Base-by-base conservation (phyloP, 2,797 vertebrate genomes). In the Cetoscarus ocellatus region DNA sequence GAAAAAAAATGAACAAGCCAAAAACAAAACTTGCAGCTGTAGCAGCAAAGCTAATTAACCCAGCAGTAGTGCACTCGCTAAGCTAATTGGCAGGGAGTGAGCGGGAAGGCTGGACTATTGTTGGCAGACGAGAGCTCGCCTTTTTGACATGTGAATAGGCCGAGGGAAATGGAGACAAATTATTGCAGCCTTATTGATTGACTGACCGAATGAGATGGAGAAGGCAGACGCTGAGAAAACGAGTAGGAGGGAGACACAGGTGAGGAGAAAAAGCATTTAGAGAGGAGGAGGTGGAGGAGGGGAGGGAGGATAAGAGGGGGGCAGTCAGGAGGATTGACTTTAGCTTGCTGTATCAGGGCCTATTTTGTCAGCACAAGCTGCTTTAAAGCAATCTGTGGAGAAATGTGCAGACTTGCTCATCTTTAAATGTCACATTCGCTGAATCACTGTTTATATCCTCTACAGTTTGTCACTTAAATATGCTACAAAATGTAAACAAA, bases 141-240 rank as follows among this genome's bases (percentile, higher is more conserved):
- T 60, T 53, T 70, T 53, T 79, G 76, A 82, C 65, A 49, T 53
- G 40, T 62, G 63, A 76, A 77, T 9, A 52, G 67, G 67, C 66
- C 45, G 73, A 47, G 58, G 70, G 69, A 86, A 88, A 78, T 47
- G 59, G 61, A 81, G 77, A 81, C 57, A 61, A 75, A 86, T 79
- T 11, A 81, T 80, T 43, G 50, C 74, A 17, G 50, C 3, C 1
- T 18, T 73, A 73, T 79, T 75, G 79, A 90, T 69, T 72, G 80
- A 83, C 49, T 67, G 62, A 75, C 73, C 50, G 54, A 80, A 71
- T 62, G 56, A 73, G 67, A 75, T 63, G 42, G 72, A 69, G 14
- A 58, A 65, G 53, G 58, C 50, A 59, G 73, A 63, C 3, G 1
- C 55, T 60, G 55, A 65, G 36, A 19, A 11, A 53, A 48, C 17